These are phyloP conservation scores for Proterorhinus semilunaris DNA, from an alignment of 2,113 vertebrate species.

Conservation along the genomic window DNA sequence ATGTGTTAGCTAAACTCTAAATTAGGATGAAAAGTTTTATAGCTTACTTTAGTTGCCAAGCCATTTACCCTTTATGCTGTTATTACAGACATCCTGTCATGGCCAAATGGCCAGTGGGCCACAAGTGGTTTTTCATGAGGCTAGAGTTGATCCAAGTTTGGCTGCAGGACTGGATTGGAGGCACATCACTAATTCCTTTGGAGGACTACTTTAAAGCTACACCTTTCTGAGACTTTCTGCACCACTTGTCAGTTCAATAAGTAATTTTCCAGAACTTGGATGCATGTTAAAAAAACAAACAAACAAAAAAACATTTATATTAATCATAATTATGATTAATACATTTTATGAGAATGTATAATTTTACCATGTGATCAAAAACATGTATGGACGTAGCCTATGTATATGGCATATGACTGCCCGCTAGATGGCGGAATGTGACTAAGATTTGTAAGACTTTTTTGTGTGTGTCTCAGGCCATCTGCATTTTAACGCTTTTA, in stretches of 20 bases:
- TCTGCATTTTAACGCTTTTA: background rate
- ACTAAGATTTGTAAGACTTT: background rate
- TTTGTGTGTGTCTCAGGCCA: background rate
- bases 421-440: conserved; percentile 7
- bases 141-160: conserved; percentile 73
- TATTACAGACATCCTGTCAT: conserved; percentile 72
- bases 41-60: background rate
- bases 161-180: conserved; percentile 75
- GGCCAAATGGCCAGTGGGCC: conserved; percentile 74
- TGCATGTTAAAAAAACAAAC: no score
- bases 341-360: background rate
- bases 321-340: background rate
- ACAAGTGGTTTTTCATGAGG: conserved; percentile 80
- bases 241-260: no score
- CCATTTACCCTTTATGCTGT: background rate
- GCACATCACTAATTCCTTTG: conserved; percentile 60
- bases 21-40: background rate
- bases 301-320: background rate
- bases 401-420: background rate
- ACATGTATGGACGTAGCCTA: background rate
- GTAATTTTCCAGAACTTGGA: background rate
- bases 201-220: conserved; percentile 76
- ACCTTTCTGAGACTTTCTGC: conserved; percentile 57
- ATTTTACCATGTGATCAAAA: background rate
- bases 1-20: background rate